Conservation (phyloP, 64 coral and sea anemone species). For the Stichodactyla helianthus region DNA sequence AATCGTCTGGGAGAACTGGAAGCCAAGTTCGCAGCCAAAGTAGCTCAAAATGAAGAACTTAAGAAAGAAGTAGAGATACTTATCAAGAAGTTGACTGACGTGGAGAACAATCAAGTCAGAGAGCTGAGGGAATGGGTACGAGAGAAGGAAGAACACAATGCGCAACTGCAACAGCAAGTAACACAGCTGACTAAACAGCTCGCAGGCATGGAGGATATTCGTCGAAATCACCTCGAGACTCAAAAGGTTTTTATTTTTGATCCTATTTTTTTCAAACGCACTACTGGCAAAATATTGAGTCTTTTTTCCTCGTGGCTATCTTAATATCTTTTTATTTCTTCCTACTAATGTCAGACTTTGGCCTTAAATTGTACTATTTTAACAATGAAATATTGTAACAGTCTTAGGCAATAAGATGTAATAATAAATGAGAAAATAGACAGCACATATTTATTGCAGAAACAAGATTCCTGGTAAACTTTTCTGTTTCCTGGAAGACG, state of each 20-base stretch:
- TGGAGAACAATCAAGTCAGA: constrained; percentile 52
- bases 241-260: constrained; percentile 68
- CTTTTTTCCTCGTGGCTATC: neutral
- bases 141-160: constrained; percentile 49
- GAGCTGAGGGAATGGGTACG: constrained; percentile 43
- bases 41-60: constrained; percentile 45
- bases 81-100: constrained; percentile 71
- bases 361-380: neutral
- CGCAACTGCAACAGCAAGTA: constrained; percentile 57
- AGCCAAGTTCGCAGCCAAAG: constrained; percentile 36
- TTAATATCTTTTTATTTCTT: neutral
- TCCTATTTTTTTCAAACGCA: neutral
- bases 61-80: constrained; percentile 56
- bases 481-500: neutral
- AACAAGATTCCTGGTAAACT: neutral
- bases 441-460: neutral
- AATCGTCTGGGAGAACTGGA: neutral
- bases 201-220: constrained; percentile 52
- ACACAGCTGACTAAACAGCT: constrained; percentile 82
- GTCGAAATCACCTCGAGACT: constrained; percentile 43
- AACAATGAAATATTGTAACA: neutral
- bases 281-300: neutral
- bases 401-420: neutral
- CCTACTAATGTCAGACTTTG: constrained; percentile 17
- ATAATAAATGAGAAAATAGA: neutral